Evolutionary conservation across 2,888 invertebrate genomes (phyloP).

Genomic region (Drosophila seclusa): DNA sequence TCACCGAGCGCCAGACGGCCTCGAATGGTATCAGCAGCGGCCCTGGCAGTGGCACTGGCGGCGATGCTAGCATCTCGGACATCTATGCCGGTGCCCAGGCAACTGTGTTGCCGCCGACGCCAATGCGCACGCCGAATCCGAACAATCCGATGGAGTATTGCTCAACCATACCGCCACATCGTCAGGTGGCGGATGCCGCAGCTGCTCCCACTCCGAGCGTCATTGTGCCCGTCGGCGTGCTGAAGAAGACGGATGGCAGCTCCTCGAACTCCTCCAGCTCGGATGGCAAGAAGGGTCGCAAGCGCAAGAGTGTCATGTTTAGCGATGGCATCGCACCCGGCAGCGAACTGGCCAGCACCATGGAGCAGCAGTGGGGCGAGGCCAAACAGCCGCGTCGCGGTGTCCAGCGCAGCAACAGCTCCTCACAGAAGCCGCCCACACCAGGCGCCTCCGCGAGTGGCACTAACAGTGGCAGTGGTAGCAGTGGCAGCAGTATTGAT

Average conservation of each 20-base stretch:
- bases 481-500: slow-evolving; percentile 63
- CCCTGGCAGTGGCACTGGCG: background rate
- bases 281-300: slow-evolving; percentile 85
- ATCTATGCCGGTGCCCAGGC: slow-evolving; percentile 19
- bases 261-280: slow-evolving; percentile 80
- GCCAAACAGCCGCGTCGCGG: slow-evolving; percentile 84
- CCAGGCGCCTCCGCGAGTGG: slow-evolving; percentile 49
- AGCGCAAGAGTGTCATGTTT: slow-evolving; percentile 92
- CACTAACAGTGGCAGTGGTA: slow-evolving; percentile 47
- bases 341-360: slow-evolving; percentile 91
- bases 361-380: slow-evolving; percentile 88
- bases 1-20: slow-evolving; percentile 85
- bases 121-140: slow-evolving; percentile 89
- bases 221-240: slow-evolving; percentile 94
- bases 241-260: slow-evolving; percentile 87
- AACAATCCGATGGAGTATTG: slow-evolving; percentile 95
- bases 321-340: slow-evolving; percentile 94
- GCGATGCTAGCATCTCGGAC: background rate
- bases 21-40: slow-evolving; percentile 6
- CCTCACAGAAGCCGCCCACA: slow-evolving; percentile 64
- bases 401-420: slow-evolving; percentile 62
- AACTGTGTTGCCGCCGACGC: slow-evolving; percentile 41
- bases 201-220: slow-evolving; percentile 88
- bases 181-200: slow-evolving; percentile 87
- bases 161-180: slow-evolving; percentile 91